Base-by-base conservation (phyloP, 1,140 invertebrate genomes). In the Drosophila sechellia region DNA sequence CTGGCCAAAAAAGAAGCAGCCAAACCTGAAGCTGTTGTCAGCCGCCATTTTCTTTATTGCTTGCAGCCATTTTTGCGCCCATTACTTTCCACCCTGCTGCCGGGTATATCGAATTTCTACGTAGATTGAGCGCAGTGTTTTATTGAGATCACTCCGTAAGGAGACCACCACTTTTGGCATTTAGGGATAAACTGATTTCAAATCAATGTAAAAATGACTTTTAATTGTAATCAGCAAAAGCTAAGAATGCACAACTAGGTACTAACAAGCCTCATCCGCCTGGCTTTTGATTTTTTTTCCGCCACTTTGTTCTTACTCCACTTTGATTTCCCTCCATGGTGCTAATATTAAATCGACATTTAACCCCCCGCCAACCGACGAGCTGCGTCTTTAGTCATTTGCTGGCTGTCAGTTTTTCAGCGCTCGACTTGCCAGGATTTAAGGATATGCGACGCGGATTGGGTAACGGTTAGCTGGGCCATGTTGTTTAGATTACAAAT, bases 401-500 rank as follows among this genome's bases (percentile, higher is more conserved):
- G 55, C 50, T 64, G 59, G 42, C 46, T 74, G 72, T 65, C 81
- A 74, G 61, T 65, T 85, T 42, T 74, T 53, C 75, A 54, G 57
- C 20, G 71, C 22, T 59, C 35, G 40, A 37, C 60, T 58, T 75
- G 72, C 35, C 77, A 74, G 73, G 60, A 85, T 76, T 87, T 87
- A 76, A 72, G 70, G 58, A 83, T 76, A 86, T 79, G 75, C 13
- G 52, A 42, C 25, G 1, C 17, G 27, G 22, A 53, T 34, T 42
- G 45, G 52, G 22, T 22, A 61, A 43, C 63, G 70, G 42, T 53
- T 66, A 48, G 17, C 35, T 25, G 53, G 76, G 65, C 71, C 76
- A 87, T 76, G 75, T 87, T 89, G 85, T 84, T 89, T 89, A 90
- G 85, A 85, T 89, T 89, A 90, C 85, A 90, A 89, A 90, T 89